These are phyloP conservation scores for Drosophila maculinotata DNA, from an alignment of 2,888 invertebrate genomes.

Conservation along the genomic window DNA sequence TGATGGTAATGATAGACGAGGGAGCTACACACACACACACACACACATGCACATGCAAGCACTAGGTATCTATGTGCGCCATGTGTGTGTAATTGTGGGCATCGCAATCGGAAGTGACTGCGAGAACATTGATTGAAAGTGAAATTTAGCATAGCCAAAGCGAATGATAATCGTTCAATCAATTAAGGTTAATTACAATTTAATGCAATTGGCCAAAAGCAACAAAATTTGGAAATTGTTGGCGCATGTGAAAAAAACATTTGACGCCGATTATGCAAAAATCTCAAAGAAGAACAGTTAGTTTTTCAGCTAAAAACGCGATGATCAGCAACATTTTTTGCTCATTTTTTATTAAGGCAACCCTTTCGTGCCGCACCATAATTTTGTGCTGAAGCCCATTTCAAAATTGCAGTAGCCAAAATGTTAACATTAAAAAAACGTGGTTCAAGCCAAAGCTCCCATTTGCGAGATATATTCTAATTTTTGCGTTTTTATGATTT, in stretches of 20 bases:
- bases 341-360: constrained; percentile 9
- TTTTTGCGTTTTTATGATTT: constrained; percentile 73
- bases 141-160: constrained; percentile 59
- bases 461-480: constrained; percentile 66
- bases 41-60: constrained; percentile 9
- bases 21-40: constrained; percentile 26
- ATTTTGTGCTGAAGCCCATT: constrained; percentile 48
- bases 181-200: constrained; percentile 77
- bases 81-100: constrained; percentile 53
- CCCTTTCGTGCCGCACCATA: constrained; percentile 59
- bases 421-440: constrained; percentile 28
- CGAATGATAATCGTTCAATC: constrained; percentile 74
- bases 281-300: constrained; percentile 64
- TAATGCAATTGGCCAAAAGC: constrained; percentile 60
- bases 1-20: constrained; percentile 74
- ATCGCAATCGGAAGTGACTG: constrained; percentile 67
- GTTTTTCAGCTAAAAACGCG: constrained; percentile 48
- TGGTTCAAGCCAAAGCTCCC: constrained; percentile 10
- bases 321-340: constrained; percentile 49
- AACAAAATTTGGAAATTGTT: constrained; percentile 28
- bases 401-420: constrained; percentile 72
- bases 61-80: constrained; percentile 10
- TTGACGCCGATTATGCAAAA: constrained; percentile 66
- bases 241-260: constrained; percentile 30
- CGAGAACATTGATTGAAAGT: constrained; percentile 68